These are phyloP conservation scores for Heliconius nattereri DNA, from an alignment of 1,140 invertebrate species.

Conservation along the genomic window DNA sequence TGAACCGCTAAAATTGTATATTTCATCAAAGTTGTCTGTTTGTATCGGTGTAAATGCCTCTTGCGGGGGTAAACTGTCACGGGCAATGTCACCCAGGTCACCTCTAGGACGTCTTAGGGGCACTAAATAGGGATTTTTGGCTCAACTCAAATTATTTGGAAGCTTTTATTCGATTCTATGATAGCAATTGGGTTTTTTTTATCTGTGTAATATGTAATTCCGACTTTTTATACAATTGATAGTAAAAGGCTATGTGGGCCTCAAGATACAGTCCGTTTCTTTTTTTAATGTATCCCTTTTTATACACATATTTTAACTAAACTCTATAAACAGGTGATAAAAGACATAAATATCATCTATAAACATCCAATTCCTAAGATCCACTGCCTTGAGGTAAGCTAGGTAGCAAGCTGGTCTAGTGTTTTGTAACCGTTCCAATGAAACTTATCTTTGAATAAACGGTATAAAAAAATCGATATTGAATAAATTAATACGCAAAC, in stretches of 20 bases:
- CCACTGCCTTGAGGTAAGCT: too few species aligned
- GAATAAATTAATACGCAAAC: too few species aligned
- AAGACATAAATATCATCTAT: too few species aligned
- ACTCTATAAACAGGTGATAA: too few species aligned
- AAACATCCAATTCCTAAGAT: too few species aligned
- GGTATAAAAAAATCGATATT: too few species aligned
- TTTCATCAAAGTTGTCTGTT: not conserved
- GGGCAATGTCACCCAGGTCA: slow-evolving; percentile 24
- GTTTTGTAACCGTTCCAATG: too few species aligned
- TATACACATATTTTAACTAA: too few species aligned
- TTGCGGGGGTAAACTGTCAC: not conserved
- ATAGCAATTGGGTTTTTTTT: not conserved
- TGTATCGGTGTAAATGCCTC: not conserved
- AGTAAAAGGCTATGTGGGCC: not conserved
- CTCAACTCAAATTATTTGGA: not conserved
- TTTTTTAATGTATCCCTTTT: too few species aligned
- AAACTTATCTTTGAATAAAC: too few species aligned
- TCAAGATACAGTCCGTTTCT: not conserved
- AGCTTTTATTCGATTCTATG: not conserved
- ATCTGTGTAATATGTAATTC: not conserved
- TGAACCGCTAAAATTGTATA: not conserved
- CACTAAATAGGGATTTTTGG: not conserved
- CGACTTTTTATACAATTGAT: not conserved
- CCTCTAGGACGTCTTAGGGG: slow-evolving; percentile 19
- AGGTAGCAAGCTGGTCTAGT: too few species aligned